Conservation (phyloP, 2,113 vertebrate species). For the zebrafish (Danio rerio) region DNA sequence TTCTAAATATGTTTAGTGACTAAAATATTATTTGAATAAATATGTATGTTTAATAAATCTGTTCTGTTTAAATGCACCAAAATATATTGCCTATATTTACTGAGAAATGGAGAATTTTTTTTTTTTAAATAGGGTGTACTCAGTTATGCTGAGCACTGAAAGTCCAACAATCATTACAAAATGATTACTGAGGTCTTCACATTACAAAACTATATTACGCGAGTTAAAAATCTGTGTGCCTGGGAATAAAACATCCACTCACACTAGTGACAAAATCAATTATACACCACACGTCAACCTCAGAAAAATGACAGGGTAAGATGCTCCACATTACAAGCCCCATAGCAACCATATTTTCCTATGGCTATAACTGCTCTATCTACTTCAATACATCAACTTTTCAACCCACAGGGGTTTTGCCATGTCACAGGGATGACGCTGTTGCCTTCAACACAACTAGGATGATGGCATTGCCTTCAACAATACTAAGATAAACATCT, state of each 20-base stretch:
- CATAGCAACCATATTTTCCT: slow-evolving; percentile 45
- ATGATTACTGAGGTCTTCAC: not conserved
- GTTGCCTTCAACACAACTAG: not conserved
- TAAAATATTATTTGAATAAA: too few species aligned
- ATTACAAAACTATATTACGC: not conserved
- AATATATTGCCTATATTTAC: too few species aligned
- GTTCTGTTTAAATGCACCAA: too few species aligned
- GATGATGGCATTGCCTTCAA: slow-evolving; percentile 23
- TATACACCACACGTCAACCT: slow-evolving; percentile 74
- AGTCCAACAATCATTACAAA: not conserved
- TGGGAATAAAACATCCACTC: slow-evolving; percentile 76
- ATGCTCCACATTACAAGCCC: slow-evolving; percentile 44
- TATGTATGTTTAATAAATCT: too few species aligned
- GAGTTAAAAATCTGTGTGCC: slow-evolving; percentile 55
- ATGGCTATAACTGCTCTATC: slow-evolving; percentile 41
- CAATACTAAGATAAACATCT: not conserved
- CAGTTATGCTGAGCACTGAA: too few species aligned
- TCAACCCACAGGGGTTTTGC: slow-evolving; percentile 41
- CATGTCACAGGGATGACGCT: slow-evolving; percentile 30
- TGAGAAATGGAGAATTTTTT: too few species aligned
- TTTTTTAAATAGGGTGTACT: too few species aligned
- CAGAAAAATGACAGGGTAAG: slow-evolving; percentile 24
- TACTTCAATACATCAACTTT: slow-evolving; percentile 58
- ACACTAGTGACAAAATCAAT: slow-evolving; percentile 80
- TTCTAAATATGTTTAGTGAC: too few species aligned